These are phyloP conservation scores for Lota lota DNA, from an alignment of 2,113 vertebrate genomes.

Conservation along the genomic window DNA sequence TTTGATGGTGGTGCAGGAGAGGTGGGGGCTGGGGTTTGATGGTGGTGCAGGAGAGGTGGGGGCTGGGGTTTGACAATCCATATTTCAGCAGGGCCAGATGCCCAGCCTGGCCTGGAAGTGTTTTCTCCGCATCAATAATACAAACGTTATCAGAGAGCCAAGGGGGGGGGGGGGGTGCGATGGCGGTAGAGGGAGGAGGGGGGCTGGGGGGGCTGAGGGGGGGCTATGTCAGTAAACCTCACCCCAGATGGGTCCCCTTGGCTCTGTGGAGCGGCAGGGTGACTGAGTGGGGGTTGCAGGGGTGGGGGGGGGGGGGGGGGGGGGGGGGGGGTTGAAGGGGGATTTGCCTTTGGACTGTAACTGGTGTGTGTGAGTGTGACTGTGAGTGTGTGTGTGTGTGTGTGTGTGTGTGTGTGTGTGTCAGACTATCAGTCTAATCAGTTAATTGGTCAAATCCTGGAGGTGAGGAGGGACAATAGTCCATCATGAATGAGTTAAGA, in stretches of 20 bases:
- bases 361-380: constrained; percentile 2
- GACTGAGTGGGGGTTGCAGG: too few species aligned
- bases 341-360: too few species aligned
- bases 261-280: too few species aligned
- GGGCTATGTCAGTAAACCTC: constrained; percentile 53
- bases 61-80: constrained; percentile 60
- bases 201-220: too few species aligned
- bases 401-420: constrained; percentile 21
- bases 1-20: constrained; percentile 12
- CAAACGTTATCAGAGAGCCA: constrained; percentile 59
- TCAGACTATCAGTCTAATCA: constrained; percentile 34
- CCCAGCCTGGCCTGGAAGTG: constrained; percentile 68
- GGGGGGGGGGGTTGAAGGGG: background rate
- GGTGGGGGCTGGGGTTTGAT: constrained; percentile 24
- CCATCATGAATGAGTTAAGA: too few species aligned
- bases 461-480: too few species aligned
- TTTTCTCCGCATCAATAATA: constrained; percentile 75
- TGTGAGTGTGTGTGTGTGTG: constrained; percentile 2
- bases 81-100: constrained; percentile 77
- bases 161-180: constrained; percentile 46
- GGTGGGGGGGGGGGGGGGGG: too few species aligned
- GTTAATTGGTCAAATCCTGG: constrained; percentile 13
- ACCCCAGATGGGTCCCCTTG: constrained; percentile 39
- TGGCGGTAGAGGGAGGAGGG: constrained; percentile 41
- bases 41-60: constrained; percentile 46